Percentiles rank a stretch among this genome's conserved stretches.
Conservation (phyloP, 1,140 invertebrate genomes). For the Bombus waltoni region DNA sequence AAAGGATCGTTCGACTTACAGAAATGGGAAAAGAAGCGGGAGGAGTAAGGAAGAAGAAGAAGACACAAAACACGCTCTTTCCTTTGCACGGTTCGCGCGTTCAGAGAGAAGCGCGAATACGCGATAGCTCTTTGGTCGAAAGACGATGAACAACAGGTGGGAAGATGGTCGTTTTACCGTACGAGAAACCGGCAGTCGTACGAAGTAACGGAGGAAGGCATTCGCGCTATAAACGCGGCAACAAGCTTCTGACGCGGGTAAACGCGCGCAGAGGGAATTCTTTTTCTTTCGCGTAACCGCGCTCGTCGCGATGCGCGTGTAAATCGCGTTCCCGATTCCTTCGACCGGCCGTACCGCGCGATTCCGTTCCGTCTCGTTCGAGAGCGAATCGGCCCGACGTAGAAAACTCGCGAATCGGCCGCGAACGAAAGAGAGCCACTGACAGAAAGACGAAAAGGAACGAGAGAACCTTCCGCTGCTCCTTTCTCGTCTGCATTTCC, state of each 20-base stretch:
- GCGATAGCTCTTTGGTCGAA: not conserved
- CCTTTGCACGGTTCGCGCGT: no score
- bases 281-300: not conserved
- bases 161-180: conserved; percentile 23
- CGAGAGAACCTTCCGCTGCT: not conserved
- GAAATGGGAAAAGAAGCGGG: no score
- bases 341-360: not conserved
- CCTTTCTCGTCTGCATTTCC: not conserved
- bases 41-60: no score
- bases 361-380: no score
- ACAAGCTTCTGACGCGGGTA: conserved; percentile 36
- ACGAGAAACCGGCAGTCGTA: not conserved
- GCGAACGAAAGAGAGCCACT: no score
- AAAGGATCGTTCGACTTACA: not conserved
- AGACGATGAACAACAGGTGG: conserved; percentile 45
- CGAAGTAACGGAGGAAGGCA: not conserved
- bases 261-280: not conserved
- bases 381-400: no score
- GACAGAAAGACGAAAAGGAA: no score
- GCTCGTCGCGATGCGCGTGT: conserved; percentile 37
- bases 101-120: not conserved
- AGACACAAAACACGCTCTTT: no score
- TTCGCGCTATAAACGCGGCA: not conserved
- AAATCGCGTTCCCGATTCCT: conserved; percentile 11
- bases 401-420: no score